Percentiles rank a stretch among this genome's conserved stretches.
Evolutionary conservation across 2,888 invertebrate genomes (phyloP).

Genomic region (Spisula subtruncata): DNA sequence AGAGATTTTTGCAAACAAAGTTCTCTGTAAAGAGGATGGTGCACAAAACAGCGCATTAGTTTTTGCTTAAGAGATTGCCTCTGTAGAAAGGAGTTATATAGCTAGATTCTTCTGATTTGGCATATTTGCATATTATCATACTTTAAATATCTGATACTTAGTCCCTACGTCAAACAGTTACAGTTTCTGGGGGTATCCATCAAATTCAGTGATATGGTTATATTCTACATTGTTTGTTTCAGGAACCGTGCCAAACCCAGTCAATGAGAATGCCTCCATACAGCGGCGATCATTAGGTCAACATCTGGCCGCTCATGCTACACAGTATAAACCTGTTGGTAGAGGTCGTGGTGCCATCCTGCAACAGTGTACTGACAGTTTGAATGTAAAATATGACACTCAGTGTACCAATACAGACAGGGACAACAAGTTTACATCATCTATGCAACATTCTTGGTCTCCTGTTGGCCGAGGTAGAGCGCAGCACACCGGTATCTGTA

Average conservation of each 20-base stretch:
- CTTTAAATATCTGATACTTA: too few species aligned
- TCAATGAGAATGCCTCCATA: neutral
- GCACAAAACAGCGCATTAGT: too few species aligned
- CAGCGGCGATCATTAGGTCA: conserved; percentile 46
- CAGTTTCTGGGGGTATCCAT: too few species aligned
- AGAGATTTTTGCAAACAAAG: too few species aligned
- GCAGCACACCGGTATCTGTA: neutral
- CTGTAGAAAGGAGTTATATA: too few species aligned
- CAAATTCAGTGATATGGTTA: too few species aligned
- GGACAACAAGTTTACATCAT: neutral
- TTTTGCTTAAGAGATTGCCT: too few species aligned
- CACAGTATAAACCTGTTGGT: conserved; percentile 51
- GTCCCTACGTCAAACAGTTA: too few species aligned
- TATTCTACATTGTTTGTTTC: neutral
- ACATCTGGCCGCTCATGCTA: conserved; percentile 40
- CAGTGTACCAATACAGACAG: neutral
- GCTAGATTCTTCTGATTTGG: too few species aligned
- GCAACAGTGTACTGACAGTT: neutral
- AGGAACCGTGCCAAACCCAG: neutral
- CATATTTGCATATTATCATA: too few species aligned
- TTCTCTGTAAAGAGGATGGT: too few species aligned
- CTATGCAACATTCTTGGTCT: neutral
- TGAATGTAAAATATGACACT: neutral
- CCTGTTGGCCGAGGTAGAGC: neutral
- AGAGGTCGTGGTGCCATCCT: conserved; percentile 22